A percentile compares a stretch with the other conserved stretches of the same genome.
These are phyloP conservation scores for Ciona savignyi DNA, from an alignment of 23 tunicate species.

Conservation along the genomic window DNA sequence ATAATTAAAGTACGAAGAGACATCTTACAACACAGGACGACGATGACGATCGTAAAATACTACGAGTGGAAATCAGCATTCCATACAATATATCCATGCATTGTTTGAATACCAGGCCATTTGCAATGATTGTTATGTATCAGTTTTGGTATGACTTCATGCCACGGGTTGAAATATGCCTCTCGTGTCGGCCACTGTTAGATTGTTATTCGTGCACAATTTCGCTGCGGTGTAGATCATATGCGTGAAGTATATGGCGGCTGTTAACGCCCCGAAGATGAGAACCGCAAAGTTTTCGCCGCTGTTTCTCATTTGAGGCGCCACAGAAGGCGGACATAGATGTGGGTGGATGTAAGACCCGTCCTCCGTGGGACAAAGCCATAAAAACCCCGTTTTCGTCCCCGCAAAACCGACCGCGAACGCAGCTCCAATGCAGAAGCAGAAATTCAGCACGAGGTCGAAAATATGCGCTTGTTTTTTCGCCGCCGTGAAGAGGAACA, in stretches of 20 bases:
- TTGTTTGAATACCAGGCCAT: too few species aligned
- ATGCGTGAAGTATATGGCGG: not conserved
- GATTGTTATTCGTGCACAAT: not conserved
- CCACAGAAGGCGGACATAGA: not conserved
- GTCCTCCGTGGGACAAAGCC: not conserved
- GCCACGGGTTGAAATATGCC: not conserved
- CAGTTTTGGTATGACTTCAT: too few species aligned
- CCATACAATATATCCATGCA: too few species aligned
- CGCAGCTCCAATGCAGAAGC: not conserved
- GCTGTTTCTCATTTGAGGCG: not conserved
- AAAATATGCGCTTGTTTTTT: not conserved
- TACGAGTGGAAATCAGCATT: too few species aligned
- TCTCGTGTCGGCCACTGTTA: not conserved
- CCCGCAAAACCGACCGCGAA: not conserved
- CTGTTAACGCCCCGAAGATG: not conserved
- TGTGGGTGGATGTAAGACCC: not conserved
- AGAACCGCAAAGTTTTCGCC: not conserved
- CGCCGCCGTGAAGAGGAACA: not conserved
- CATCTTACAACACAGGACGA: not conserved
- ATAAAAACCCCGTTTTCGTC: not conserved
- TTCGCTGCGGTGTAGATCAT: not conserved
- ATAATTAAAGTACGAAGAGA: not conserved
- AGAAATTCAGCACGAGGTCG: not conserved
- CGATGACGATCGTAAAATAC: too few species aligned
- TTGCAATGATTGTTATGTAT: too few species aligned